phyloP scores from a whole-genome alignment of 37 sponge, comb jelly and placozoan species.

The Halisarca cf. caerulea region DNA sequence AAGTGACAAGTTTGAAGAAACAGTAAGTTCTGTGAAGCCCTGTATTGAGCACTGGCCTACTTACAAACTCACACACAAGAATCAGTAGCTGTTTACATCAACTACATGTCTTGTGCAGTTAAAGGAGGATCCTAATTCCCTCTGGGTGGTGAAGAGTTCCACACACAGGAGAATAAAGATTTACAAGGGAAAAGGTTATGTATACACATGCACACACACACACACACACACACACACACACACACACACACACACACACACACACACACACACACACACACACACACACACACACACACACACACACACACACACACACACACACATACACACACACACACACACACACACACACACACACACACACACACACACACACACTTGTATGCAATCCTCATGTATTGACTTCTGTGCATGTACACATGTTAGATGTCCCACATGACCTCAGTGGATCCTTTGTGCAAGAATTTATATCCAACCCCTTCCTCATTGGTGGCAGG shows the following conservation, averaged over 20 bases:
- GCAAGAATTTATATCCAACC: conserved; percentile 72
- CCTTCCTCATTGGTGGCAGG: conserved; percentile 76
- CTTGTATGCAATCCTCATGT: background rate
- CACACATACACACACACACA: too few relatives aligned
- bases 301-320: too few relatives aligned
- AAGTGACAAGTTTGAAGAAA: conserved; percentile 29
- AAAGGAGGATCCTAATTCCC: conserved; percentile 40
- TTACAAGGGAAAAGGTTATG: conserved; percentile 38
- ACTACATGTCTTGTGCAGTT: conserved; percentile 31
- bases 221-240: too few relatives aligned
- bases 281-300: too few relatives aligned
- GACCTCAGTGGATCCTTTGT: conserved; percentile 39
- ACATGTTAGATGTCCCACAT: background rate
- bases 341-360: too few relatives aligned
- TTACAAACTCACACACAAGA: too few relatives aligned
- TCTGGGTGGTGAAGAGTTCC: conserved; percentile 72
- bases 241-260: too few relatives aligned
- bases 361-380: too few relatives aligned
- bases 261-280: too few relatives aligned
- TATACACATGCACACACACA: too few relatives aligned
- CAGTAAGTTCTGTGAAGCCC: conserved; percentile 9
- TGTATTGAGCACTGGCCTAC: too few relatives aligned
- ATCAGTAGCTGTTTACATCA: too few relatives aligned
- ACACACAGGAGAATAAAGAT: conserved; percentile 70
- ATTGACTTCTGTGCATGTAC: background rate